Percentiles rank a stretch among this genome's conserved stretches.
Evolutionary conservation across 2,113 vertebrate species (phyloP).

Genomic region (Chionis minor): DNA sequence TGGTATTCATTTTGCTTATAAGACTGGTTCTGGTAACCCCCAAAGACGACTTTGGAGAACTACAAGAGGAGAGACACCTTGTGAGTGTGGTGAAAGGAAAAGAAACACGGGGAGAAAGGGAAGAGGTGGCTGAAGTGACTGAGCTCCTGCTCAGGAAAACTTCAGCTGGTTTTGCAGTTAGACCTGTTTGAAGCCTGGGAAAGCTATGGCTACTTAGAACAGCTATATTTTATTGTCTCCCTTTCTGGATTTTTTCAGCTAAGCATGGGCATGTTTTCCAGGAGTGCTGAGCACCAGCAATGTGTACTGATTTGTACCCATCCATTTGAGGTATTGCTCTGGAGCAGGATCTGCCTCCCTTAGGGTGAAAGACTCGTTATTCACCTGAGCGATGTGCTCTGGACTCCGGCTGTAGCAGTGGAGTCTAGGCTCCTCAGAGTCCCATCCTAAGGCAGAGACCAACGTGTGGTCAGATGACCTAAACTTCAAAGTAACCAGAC

Average conservation of each 20-base stretch:
- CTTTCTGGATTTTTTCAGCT: not conserved
- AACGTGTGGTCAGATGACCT: not conserved
- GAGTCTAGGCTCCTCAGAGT: not conserved
- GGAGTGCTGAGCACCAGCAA: slow-evolving; percentile 1
- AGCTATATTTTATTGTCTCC: not conserved
- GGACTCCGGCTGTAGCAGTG: not conserved
- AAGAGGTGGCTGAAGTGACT: not conserved
- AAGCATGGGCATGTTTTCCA: not conserved
- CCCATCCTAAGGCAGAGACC: not conserved
- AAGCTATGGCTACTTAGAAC: not conserved
- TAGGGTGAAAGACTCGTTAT: not conserved
- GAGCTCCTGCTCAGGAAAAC: not conserved
- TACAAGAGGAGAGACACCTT: not conserved
- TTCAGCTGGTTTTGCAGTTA: not conserved
- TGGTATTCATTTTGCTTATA: not conserved
- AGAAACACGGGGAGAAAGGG: not conserved
- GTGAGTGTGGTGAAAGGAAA: not conserved
- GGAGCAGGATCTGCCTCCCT: not conserved
- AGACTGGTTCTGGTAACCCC: not conserved
- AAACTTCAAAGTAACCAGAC: not conserved
- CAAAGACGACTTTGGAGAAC: not conserved
- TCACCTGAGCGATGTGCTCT: not conserved
- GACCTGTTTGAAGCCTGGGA: not conserved
- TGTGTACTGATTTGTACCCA: not conserved
- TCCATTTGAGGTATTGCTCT: not conserved